Evolutionary conservation across 2,113 vertebrate species (phyloP).

Genomic region (Austrofundulus limnaeus): DNA sequence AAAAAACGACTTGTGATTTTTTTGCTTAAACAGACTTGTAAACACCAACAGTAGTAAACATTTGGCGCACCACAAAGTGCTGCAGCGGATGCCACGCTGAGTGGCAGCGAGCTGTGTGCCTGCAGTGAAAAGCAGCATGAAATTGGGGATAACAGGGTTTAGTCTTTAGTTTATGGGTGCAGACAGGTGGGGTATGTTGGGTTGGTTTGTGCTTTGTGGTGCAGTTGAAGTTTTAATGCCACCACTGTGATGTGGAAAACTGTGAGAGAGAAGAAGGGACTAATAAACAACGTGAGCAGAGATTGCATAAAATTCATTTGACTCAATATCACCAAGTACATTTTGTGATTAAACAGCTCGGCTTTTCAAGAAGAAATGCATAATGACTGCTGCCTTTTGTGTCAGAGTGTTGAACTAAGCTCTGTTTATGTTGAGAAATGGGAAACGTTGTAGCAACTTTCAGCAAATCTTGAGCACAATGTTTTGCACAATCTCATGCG

Average conservation of each 20-base stretch:
- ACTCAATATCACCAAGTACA: neutral
- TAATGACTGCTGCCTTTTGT: no score
- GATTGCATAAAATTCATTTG: neutral
- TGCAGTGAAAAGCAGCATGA: constrained; percentile 21
- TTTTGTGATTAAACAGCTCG: no score
- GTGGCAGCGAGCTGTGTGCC: constrained; percentile 30
- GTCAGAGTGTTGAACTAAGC: no score
- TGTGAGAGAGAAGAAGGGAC: neutral
- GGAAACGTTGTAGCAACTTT: no score
- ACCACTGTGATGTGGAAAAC: neutral
- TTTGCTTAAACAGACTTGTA: constrained; percentile 64
- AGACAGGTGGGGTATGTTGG: constrained; percentile 33
- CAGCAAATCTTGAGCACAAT: no score
- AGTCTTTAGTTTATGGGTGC: constrained; percentile 32
- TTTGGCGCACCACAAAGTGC: constrained; percentile 46
- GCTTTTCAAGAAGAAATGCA: no score
- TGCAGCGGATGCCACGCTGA: constrained; percentile 34
- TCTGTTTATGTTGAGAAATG: no score
- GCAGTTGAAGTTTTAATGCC: neutral
- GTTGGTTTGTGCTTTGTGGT: neutral
- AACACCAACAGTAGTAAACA: constrained; percentile 66
- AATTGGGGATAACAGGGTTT: constrained; percentile 24
- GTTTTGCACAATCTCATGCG: no score
- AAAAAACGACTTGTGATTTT: constrained; percentile 48
- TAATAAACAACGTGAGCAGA: neutral